A percentile compares a stretch with the other conserved stretches of the same genome.
Evolutionary conservation across 2,797 vertebrate genomes (phyloP).

Genomic region (Sebastes variabilis): DNA sequence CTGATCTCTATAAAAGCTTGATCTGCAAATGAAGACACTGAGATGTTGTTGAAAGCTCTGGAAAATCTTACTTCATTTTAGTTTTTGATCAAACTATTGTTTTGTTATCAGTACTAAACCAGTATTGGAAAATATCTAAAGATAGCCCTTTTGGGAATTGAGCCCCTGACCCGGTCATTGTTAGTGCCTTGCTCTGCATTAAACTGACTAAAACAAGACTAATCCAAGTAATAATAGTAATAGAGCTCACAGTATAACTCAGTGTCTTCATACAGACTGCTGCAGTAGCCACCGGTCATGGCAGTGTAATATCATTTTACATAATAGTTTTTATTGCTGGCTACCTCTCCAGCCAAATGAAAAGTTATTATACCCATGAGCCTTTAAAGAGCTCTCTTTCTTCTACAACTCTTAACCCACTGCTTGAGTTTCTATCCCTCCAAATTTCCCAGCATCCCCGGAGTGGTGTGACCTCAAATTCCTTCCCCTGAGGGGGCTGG

Average conservation of each 20-base stretch:
- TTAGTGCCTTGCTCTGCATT: not conserved
- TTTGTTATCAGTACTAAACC: not conserved
- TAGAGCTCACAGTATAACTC: not conserved
- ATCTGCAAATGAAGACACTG: not conserved
- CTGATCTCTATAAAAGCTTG: not conserved
- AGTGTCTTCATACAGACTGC: not conserved
- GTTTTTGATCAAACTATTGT: not conserved
- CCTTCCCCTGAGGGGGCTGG: constrained; percentile 48
- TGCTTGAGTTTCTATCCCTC: constrained; percentile 49
- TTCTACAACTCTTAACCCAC: constrained; percentile 20
- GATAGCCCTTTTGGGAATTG: not conserved
- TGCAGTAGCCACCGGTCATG: not conserved
- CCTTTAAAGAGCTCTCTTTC: constrained; percentile 34
- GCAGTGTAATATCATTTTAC: constrained; percentile 33
- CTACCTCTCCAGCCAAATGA: constrained; percentile 45
- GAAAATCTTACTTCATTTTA: not conserved
- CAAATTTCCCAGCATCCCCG: constrained; percentile 57
- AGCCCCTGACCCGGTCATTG: not conserved
- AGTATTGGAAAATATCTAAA: not conserved
- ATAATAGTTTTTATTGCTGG: constrained; percentile 39
- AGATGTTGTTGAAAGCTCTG: not conserved
- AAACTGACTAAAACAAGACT: not conserved
- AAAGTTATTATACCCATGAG: constrained; percentile 37
- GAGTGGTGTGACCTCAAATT: constrained; percentile 68
- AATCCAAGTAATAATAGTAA: not conserved